phyloP scores from a whole-genome alignment of 2,888 invertebrate species.

The Nebria salina region DNA sequence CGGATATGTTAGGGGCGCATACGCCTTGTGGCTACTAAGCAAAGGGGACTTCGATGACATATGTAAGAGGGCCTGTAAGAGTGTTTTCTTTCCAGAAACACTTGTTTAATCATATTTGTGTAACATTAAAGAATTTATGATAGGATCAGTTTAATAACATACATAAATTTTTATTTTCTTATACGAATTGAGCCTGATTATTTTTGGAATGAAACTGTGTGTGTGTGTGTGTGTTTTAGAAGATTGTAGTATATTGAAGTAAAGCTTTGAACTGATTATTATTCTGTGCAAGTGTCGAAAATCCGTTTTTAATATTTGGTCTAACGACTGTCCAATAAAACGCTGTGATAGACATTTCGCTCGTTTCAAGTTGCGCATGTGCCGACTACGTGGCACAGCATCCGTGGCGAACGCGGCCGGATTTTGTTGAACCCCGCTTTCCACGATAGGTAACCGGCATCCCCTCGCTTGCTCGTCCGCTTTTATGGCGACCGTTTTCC shows the following conservation, averaged over 20 bases:
- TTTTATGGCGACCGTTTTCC: conserved; percentile 15
- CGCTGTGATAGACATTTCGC: conserved; percentile 35
- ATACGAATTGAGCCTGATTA: no score
- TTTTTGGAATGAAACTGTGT: no score
- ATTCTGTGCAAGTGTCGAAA: conserved; percentile 20
- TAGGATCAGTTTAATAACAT: no score
- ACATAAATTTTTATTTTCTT: no score
- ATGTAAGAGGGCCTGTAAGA: conserved; percentile 13
- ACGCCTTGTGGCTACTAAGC: not conserved
- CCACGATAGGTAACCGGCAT: no score
- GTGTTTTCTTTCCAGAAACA: not conserved
- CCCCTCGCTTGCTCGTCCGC: not conserved
- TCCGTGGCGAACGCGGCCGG: not conserved
- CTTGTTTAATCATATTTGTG: not conserved
- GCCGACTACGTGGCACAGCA: not conserved
- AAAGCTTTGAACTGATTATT: not conserved
- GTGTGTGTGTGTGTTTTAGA: no score
- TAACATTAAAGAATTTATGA: no score
- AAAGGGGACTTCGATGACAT: conserved; percentile 1
- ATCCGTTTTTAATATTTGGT: conserved; percentile 43
- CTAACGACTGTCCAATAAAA: conserved; percentile 41
- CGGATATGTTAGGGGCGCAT: not conserved
- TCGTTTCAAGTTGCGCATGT: not conserved
- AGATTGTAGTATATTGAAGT: not conserved
- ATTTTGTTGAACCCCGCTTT: not conserved